Percentiles rank a stretch among this genome's conserved stretches.
Conservation (phyloP, 2,797 vertebrate genomes). For the Ptychadena robeensis region DNA sequence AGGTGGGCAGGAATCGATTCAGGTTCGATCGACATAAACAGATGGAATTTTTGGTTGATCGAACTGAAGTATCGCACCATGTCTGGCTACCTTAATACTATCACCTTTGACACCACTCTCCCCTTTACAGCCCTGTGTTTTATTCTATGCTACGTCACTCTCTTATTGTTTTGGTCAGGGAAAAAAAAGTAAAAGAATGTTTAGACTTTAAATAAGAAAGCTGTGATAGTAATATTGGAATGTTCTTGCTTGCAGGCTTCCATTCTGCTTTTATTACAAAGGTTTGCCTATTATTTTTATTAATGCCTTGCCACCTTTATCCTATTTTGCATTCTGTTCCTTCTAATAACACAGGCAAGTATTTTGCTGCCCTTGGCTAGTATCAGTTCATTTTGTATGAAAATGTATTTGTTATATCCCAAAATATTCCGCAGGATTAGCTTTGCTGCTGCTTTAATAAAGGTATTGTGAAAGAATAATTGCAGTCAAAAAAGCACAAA, state of each 20-base stretch:
- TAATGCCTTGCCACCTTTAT: slow-evolving; percentile 41
- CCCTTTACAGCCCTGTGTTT: too few relatives aligned
- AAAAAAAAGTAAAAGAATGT: neutral
- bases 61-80: too few relatives aligned
- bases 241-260: slow-evolving; percentile 23
- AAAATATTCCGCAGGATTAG: slow-evolving; percentile 34
- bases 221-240: neutral
- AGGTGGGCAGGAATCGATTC: too few relatives aligned
- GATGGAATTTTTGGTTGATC: too few relatives aligned
- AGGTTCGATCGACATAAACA: too few relatives aligned
- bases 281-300: slow-evolving; percentile 26
- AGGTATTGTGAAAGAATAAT: slow-evolving; percentile 22
- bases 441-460: slow-evolving; percentile 13
- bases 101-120: too few relatives aligned
- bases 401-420: slow-evolving; percentile 43
- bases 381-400: slow-evolving; percentile 45
- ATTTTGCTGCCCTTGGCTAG: slow-evolving; percentile 37
- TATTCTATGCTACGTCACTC: neutral
- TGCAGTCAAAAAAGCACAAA: slow-evolving; percentile 10
- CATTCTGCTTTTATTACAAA: neutral
- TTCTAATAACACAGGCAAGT: slow-evolving; percentile 44
- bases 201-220: slow-evolving; percentile 30
- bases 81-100: too few relatives aligned
- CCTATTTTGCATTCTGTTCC: slow-evolving; percentile 40
- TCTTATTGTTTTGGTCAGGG: neutral